Percentiles rank a stretch among this genome's conserved stretches.
phyloP scores from a whole-genome alignment of 2,888 invertebrate species.

The Agrilus mali region DNA sequence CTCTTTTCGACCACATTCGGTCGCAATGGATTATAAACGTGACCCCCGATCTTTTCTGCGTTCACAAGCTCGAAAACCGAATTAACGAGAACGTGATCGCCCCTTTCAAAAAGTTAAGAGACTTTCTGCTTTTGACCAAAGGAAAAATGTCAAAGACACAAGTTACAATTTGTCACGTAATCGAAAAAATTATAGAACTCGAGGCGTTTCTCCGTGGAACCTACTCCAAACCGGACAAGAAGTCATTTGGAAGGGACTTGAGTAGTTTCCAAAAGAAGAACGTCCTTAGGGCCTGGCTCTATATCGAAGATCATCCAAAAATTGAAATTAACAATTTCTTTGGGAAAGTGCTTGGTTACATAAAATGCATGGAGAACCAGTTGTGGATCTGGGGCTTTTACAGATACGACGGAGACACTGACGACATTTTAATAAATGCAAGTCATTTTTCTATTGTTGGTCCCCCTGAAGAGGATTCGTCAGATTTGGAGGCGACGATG shows the following conservation, averaged over 20 bases:
- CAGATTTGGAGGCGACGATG: slow-evolving; percentile 34
- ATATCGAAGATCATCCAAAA: slow-evolving; percentile 28
- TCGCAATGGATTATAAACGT: slow-evolving; percentile 27
- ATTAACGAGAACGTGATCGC: slow-evolving; percentile 31
- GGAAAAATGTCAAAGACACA: slow-evolving; percentile 20
- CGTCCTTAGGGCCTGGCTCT: slow-evolving; percentile 29
- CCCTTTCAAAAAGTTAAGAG: slow-evolving; percentile 29
- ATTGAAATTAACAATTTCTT: slow-evolving; percentile 30
- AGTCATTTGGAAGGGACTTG: slow-evolving; percentile 26
- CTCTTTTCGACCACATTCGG: slow-evolving; percentile 24
- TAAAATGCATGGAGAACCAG: slow-evolving; percentile 32
- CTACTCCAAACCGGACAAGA: slow-evolving; percentile 22
- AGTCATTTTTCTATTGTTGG: slow-evolving; percentile 20
- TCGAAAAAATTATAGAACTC: slow-evolving; percentile 29
- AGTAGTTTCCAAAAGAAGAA: slow-evolving; percentile 30
- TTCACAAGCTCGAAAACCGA: slow-evolving; percentile 28
- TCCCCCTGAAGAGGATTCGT: slow-evolving; percentile 9
- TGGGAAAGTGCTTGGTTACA: slow-evolving; percentile 29
- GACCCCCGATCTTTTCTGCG: slow-evolving; percentile 29
- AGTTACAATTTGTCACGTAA: slow-evolving; percentile 19
- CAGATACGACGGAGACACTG: slow-evolving; percentile 20
- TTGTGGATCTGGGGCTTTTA: slow-evolving; percentile 33
- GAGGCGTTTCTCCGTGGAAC: slow-evolving; percentile 24
- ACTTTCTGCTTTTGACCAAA: slow-evolving; percentile 25
- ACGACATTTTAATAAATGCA: slow-evolving; percentile 26